Conservation (phyloP, 2,113 vertebrate genomes). For the Piprites chloris region DNA sequence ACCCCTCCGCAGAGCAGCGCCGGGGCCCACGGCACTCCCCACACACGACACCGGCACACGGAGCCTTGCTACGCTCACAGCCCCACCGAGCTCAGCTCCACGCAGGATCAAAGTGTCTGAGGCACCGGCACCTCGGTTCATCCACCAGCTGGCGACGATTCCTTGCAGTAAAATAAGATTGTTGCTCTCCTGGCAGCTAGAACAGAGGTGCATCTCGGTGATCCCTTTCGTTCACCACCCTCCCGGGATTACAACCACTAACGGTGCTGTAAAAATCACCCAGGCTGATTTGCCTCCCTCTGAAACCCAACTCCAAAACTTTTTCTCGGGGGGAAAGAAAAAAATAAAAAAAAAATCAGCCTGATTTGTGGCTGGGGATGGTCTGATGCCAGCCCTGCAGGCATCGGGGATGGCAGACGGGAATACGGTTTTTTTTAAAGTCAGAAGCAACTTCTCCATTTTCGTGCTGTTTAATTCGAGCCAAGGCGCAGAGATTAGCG, state of each 20-base stretch:
- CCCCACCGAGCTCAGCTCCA: not conserved
- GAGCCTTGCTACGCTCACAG: not conserved
- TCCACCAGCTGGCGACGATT: not conserved
- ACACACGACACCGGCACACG: not conserved
- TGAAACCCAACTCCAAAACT: constrained; percentile 13
- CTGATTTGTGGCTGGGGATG: not conserved
- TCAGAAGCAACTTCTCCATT: constrained; percentile 46
- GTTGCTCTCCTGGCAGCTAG: not conserved
- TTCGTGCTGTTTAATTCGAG: not conserved
- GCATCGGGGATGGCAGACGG: not conserved
- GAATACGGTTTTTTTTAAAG: not conserved
- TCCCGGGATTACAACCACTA: not conserved
- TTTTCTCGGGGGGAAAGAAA: not conserved
- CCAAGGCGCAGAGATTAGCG: not conserved
- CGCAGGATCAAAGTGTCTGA: not conserved
- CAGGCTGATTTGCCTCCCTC: not conserved
- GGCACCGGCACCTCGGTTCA: not conserved
- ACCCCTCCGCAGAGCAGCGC: not conserved
- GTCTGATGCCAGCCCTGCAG: not conserved
- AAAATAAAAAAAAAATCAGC: not conserved
- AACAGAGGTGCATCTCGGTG: not conserved
- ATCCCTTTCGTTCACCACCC: not conserved
- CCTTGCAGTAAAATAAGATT: not conserved
- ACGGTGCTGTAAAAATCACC: not conserved
- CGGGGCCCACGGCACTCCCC: not conserved